phyloP scores from a whole-genome alignment of 2,113 vertebrate species.

The Petrocephalus zakoni region DNA sequence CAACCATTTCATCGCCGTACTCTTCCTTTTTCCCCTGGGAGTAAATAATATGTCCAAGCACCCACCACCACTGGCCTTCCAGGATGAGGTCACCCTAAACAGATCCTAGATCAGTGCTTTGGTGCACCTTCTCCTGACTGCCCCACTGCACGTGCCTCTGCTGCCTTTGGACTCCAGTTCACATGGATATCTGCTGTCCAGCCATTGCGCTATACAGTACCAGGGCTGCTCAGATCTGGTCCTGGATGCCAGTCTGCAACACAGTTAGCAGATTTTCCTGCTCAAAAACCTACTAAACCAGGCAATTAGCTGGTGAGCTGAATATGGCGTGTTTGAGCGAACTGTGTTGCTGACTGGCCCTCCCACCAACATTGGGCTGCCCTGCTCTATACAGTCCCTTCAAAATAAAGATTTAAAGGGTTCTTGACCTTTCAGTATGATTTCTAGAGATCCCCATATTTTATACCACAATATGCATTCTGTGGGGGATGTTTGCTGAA shows the following conservation, averaged over 20 bases:
- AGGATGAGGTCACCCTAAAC: background rate
- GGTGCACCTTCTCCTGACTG: background rate
- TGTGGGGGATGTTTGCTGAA: background rate
- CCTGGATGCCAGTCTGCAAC: background rate
- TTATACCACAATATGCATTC: background rate
- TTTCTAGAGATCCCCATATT: background rate
- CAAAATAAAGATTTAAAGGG: background rate
- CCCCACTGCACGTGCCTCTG: background rate
- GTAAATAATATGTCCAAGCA: background rate
- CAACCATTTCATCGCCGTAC: background rate
- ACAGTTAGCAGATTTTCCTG: background rate
- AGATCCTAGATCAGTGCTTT: background rate
- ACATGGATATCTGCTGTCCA: background rate
- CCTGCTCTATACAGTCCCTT: background rate
- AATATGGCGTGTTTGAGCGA: background rate
- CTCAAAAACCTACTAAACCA: background rate
- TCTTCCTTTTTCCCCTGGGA: background rate
- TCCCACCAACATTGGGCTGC: background rate
- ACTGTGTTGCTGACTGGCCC: background rate
- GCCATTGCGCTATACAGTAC: background rate
- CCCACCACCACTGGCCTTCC: background rate
- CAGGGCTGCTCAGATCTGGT: background rate
- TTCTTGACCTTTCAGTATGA: background rate
- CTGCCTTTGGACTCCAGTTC: background rate
- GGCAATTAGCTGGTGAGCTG: background rate